Percentiles rank a stretch among this genome's conserved stretches.
These are phyloP conservation scores for Megaceryle alcyon DNA, from an alignment of 2,797 vertebrate species.

Conservation along the genomic window DNA sequence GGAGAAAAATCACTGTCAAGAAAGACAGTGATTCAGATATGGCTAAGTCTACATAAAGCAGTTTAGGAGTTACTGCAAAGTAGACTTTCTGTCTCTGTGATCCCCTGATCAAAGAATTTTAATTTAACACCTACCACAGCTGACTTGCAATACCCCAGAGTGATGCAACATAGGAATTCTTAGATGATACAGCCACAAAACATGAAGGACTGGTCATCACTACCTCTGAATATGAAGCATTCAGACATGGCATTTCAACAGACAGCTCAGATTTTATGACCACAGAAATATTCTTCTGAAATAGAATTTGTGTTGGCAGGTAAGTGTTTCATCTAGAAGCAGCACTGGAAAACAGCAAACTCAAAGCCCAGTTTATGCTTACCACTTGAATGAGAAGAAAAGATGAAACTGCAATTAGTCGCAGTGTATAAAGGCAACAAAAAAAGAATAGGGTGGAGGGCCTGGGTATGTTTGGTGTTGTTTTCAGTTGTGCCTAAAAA, in stretches of 20 bases:
- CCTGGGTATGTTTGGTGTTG: not conserved
- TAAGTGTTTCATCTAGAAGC: not conserved
- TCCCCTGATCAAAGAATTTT: not conserved
- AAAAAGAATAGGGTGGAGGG: not conserved
- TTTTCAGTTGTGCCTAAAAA: not conserved
- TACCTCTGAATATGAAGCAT: not conserved
- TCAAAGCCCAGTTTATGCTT: not conserved
- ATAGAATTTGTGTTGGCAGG: not conserved
- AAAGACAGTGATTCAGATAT: not conserved
- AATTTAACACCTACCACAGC: not conserved
- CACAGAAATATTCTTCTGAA: not conserved
- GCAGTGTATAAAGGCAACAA: not conserved
- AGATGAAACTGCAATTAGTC: not conserved
- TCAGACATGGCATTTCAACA: not conserved
- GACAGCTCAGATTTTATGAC: not conserved
- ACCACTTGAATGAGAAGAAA: not conserved
- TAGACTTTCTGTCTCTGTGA: not conserved
- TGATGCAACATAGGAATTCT: not conserved
- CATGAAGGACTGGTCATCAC: not conserved
- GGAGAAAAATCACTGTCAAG: not conserved
- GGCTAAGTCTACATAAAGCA: not conserved
- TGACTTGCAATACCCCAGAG: not conserved
- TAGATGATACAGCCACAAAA: not conserved
- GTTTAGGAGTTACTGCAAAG: not conserved
- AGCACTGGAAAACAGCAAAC: not conserved